Conservation (phyloP, 1,140 invertebrate genomes). For the Prorops nasuta region DNA sequence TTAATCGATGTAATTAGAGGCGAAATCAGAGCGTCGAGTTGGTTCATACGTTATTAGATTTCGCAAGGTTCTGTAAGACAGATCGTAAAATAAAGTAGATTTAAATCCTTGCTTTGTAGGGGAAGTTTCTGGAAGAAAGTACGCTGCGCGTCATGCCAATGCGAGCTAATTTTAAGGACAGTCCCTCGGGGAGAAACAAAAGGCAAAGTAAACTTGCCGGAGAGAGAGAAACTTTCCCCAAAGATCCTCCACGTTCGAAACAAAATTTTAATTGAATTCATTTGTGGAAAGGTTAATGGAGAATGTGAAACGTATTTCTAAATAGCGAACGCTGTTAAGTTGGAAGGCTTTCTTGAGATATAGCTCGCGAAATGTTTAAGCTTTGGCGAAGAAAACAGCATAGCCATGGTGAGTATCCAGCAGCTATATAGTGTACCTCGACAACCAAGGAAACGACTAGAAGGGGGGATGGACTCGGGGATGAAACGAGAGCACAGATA, state of each 20-base stretch:
- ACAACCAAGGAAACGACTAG: too few species aligned
- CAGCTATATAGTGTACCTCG: too few species aligned
- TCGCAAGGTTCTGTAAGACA: conserved; percentile 21
- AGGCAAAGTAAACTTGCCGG: not conserved
- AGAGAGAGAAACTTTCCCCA: conserved; percentile 19
- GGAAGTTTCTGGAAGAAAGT: too few species aligned
- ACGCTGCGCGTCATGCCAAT: conserved; percentile 23
- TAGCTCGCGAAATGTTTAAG: too few species aligned
- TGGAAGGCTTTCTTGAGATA: not conserved
- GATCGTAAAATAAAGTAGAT: conserved; percentile 23
- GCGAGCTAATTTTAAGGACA: conserved; percentile 33
- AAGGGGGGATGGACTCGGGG: too few species aligned
- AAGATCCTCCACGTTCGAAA: conserved; percentile 12
- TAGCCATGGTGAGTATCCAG: too few species aligned
- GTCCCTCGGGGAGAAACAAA: conserved; percentile 21
- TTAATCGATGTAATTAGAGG: conserved; percentile 32
- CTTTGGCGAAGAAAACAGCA: too few species aligned
- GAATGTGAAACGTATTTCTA: conserved; percentile 23
- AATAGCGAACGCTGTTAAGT: conserved; percentile 13
- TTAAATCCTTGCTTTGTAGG: conserved; percentile 24
- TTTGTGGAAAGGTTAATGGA: conserved; percentile 20
- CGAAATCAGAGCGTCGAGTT: conserved; percentile 28
- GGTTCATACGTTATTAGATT: not conserved
- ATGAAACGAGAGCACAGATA: too few species aligned
- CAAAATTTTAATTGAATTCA: conserved; percentile 35